Evolutionary conservation across 2,888 invertebrate genomes (phyloP), one percentile per base, ranked within the genome.

Genomic region (Blastobasis adustella): DNA sequence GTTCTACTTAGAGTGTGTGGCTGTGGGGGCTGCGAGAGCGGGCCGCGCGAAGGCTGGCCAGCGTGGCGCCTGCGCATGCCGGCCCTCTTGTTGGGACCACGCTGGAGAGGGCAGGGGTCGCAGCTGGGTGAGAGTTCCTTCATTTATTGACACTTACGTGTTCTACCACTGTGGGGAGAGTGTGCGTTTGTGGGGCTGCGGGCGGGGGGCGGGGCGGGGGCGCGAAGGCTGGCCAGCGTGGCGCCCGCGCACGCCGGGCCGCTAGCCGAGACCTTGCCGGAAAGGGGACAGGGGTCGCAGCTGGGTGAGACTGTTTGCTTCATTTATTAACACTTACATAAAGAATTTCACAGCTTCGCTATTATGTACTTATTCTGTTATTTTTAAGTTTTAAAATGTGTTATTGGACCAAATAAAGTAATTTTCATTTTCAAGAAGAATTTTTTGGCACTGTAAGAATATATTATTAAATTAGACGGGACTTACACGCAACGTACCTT

Each of bases 251-350:
- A 10, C 23, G 23, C 48, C 2, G 4, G 10, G 40, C 1, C 10
- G 36, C 42, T 36, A 5, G 8, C 2, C 3, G 48, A 42, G 42
- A 48, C 9, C 41, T 8, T 37, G 37, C 38, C 36, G 5, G 37
- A 37, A 5, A 8, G 45, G 9, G 45, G 10, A 0, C 23, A 8
- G 0, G 5, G 4, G 6, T n/a, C 1, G 9, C 1, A 9, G 42
- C 61, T 89, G 97, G 96, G 23, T 23, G 23, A 23, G 23, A 23
- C 23, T 23, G 23, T 23, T 23, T 23, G 23, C 23, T 23, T n/a
- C n/a, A n/a, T n/a, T 23, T 23, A 23, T 23, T 23, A 23, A 23
- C n/a, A n/a, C n/a, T n/a, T n/a, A n/a, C n/a, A n/a, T n/a, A n/a
- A n/a, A n/a, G n/a, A n/a, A n/a, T n/a, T n/a, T n/a, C n/a, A n/a